These are phyloP conservation scores for Notodonta dromedarius DNA, from an alignment of 2,888 invertebrate species.

Conservation along the genomic window DNA sequence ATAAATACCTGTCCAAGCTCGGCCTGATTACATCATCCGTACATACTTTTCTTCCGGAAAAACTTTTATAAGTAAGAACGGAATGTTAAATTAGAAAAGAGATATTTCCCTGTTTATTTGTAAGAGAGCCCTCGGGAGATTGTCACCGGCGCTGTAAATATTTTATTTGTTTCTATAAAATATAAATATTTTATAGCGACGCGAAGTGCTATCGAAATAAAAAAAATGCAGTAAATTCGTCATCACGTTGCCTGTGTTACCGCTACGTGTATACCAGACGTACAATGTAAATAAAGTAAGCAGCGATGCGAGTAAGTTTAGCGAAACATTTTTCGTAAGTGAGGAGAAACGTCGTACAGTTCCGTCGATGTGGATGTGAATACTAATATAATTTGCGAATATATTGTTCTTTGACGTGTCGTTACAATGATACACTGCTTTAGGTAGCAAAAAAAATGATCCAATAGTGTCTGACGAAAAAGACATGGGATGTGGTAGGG, in stretches of 20 bases:
- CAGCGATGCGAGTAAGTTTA: background rate
- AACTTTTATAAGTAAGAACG: constrained; percentile 25
- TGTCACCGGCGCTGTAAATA: constrained; percentile 35
- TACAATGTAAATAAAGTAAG: background rate
- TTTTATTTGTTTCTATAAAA: constrained; percentile 51
- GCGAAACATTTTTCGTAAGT: background rate
- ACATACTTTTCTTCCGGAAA: constrained; percentile 1
- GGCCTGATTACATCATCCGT: constrained; percentile 2
- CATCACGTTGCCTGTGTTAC: constrained; percentile 5
- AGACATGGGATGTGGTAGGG: no score
- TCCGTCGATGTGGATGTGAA: background rate
- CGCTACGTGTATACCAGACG: constrained; percentile 3
- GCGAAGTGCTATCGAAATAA: constrained; percentile 32
- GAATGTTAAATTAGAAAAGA: constrained; percentile 34
- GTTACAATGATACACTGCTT: background rate
- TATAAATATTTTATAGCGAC: constrained; percentile 48
- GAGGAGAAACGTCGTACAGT: background rate
- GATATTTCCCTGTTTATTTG: constrained; percentile 36
- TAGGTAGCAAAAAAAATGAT: no score
- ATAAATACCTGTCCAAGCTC: background rate
- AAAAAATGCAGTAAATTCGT: constrained; percentile 29
- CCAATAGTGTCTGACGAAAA: no score
- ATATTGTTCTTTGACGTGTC: background rate
- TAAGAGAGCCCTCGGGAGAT: constrained; percentile 27
- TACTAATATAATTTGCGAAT: background rate